Evolutionary conservation across 2,113 vertebrate species (phyloP).

Genomic region (Miniopterus natalensis): DNA sequence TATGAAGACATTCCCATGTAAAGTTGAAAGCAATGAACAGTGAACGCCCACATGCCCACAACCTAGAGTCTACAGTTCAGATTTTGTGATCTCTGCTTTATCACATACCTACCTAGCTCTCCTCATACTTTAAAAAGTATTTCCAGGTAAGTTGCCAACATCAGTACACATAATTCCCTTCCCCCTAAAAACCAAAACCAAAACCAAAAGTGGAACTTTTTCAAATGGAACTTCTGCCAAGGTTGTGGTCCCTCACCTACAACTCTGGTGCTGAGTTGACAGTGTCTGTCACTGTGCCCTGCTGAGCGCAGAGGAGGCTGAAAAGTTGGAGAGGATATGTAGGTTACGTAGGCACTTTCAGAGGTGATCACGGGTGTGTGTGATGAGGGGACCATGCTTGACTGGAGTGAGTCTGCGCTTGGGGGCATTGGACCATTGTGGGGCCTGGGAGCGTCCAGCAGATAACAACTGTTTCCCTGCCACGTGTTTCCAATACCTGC

Average conservation of each 20-base stretch:
- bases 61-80: background rate
- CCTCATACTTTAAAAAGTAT: conserved; percentile 17
- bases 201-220: background rate
- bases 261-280: background rate
- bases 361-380: background rate
- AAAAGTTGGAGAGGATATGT: background rate
- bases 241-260: background rate
- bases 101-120: background rate
- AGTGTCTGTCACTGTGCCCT: background rate
- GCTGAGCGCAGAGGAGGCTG: background rate
- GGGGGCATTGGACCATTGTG: background rate
- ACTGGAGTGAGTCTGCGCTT: background rate
- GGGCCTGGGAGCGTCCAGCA: background rate
- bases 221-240: background rate
- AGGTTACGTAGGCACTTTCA: background rate
- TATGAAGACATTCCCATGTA: background rate
- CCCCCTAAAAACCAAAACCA: background rate
- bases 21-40: background rate
- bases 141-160: background rate
- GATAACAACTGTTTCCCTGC: background rate
- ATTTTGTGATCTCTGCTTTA: conserved; percentile 3
- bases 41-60: background rate
- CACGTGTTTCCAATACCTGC: background rate
- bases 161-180: background rate
- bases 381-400: background rate